Conservation (phyloP, 2,113 vertebrate species). For the Eira barbara region DNA sequence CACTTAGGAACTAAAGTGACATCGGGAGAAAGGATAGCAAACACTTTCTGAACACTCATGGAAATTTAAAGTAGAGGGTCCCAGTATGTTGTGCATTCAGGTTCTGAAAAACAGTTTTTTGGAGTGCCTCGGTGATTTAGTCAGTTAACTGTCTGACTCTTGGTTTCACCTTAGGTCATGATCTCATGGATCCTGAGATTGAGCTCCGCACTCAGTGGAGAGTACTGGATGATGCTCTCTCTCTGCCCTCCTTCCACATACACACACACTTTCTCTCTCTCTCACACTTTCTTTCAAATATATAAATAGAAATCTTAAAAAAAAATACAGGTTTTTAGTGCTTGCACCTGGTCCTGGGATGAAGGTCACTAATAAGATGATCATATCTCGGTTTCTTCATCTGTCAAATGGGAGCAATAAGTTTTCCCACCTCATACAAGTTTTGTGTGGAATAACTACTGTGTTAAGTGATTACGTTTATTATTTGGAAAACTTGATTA, state of each 20-base stretch:
- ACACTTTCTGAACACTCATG: not conserved
- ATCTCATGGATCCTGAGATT: not conserved
- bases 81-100: rapidly evolving
- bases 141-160: not conserved
- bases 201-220: not conserved
- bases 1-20: not conserved
- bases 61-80: not conserved
- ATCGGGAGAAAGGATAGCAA: not conserved
- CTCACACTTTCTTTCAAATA: not conserved
- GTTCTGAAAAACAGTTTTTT: not conserved
- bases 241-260: not conserved
- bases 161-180: not conserved
- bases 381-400: not conserved
- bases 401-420: not conserved
- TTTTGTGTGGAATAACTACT: not conserved
- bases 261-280: not conserved
- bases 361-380: not conserved
- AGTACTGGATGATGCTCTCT: not conserved
- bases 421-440: not conserved
- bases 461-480: not conserved
- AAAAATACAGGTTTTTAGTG: not conserved
- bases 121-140: not conserved
- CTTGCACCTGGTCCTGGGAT: not conserved
- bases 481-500: not conserved
- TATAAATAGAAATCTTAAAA: not conserved